A percentile compares a stretch with the other conserved stretches of the same genome.
phyloP scores from a whole-genome alignment of 2,888 invertebrate genomes.

The Lasioglossum calceatum region DNA sequence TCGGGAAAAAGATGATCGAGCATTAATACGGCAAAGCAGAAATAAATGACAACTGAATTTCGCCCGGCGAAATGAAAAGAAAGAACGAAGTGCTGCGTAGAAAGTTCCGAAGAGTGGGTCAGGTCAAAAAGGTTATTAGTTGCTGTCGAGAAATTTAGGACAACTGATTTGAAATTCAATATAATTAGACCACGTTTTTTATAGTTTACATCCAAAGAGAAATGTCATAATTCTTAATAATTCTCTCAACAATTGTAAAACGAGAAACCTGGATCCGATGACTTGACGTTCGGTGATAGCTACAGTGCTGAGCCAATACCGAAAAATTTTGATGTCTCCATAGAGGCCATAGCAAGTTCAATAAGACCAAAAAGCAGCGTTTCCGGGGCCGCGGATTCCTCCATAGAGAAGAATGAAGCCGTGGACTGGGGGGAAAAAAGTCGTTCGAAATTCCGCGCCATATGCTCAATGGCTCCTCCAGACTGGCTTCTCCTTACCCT shows the following conservation, averaged over 20 bases:
- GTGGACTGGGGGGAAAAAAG: slow-evolving; percentile 63
- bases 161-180: neutral
- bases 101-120: neutral
- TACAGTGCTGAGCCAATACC: neutral
- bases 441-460: slow-evolving; percentile 80
- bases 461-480: slow-evolving; percentile 75
- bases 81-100: too few species aligned
- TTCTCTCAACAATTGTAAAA: neutral
- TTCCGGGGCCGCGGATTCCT: slow-evolving; percentile 5
- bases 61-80: neutral
- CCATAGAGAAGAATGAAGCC: slow-evolving; percentile 28
- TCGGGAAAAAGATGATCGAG: neutral
- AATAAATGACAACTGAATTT: neutral
- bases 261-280: neutral
- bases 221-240: too few species aligned
- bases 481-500: slow-evolving; percentile 30
- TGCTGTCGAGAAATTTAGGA: neutral
- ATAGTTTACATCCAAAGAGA: too few species aligned
- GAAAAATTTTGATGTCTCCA: neutral
- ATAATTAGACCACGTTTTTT: neutral
- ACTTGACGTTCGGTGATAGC: neutral
- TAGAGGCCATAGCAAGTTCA: neutral
- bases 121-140: neutral
- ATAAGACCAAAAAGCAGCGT: slow-evolving; percentile 38
- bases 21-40: neutral